These are phyloP conservation scores for Ornithoptera priamus DNA, from an alignment of 2,888 invertebrate genomes.

Conservation along the genomic window DNA sequence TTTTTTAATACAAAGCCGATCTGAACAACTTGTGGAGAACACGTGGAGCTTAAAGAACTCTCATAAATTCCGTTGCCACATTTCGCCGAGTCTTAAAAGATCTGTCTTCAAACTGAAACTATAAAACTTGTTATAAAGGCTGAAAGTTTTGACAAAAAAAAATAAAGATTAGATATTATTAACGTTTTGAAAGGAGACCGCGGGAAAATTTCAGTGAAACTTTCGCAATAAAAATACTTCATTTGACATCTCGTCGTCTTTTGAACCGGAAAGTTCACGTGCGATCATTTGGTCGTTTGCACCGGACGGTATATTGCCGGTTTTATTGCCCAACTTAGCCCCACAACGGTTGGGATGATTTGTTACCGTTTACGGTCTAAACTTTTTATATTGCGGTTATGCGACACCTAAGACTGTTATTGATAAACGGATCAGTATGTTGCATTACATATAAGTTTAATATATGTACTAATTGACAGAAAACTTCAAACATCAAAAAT, in stretches of 20 bases:
- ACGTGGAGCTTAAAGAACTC: background rate
- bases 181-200: constrained; percentile 10
- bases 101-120: background rate
- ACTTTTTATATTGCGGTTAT: constrained; percentile 38
- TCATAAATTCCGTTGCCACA: background rate
- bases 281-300: constrained; percentile 55
- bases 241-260: constrained; percentile 22
- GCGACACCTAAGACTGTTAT: constrained; percentile 5
- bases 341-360: constrained; percentile 43
- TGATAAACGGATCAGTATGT: background rate
- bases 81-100: background rate
- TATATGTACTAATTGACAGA: background rate
- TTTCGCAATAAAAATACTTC: constrained; percentile 23
- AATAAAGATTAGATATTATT: constrained; percentile 9
- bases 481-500: too few relatives aligned
- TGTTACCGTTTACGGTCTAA: constrained; percentile 48
- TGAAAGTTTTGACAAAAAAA: background rate
- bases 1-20: background rate
- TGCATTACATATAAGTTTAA: background rate
- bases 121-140: constrained; percentile 1
- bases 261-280: constrained; percentile 40
- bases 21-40: background rate
- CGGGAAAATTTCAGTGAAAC: constrained; percentile 10
- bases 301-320: constrained; percentile 51
- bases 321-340: constrained; percentile 60